Percentiles rank a stretch among this genome's conserved stretches.
phyloP scores from a whole-genome alignment of 1,140 invertebrate genomes.

The Anoplophora glabripennis region DNA sequence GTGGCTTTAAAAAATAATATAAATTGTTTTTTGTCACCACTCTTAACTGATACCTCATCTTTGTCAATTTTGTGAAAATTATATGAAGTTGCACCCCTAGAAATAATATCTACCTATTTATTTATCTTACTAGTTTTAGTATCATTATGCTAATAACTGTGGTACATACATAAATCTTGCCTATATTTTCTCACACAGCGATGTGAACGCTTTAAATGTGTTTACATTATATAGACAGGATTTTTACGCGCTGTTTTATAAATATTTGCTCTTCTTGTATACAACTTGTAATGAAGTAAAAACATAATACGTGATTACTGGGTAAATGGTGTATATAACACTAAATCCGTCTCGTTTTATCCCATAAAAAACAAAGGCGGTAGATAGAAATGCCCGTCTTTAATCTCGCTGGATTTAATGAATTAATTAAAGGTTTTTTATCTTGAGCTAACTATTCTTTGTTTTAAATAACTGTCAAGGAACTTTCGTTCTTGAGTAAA shows the following conservation, averaged over 20 bases:
- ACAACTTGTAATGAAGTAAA: slow-evolving; percentile 31
- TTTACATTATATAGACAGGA: slow-evolving; percentile 24
- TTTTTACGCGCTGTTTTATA: slow-evolving; percentile 30
- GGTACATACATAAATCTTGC: not conserved
- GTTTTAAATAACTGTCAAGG: not conserved
- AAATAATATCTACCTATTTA: no score
- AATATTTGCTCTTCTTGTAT: slow-evolving; percentile 32
- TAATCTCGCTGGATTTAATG: slow-evolving; percentile 8
- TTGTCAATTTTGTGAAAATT: no score
- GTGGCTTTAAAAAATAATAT: no score
- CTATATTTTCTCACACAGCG: slow-evolving; percentile 8
- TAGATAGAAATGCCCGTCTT: slow-evolving; percentile 1
- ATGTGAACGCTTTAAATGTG: slow-evolving; percentile 16
- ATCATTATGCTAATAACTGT: no score
- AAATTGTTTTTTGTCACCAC: no score
- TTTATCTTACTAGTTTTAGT: no score
- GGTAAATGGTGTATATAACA: slow-evolving; percentile 11
- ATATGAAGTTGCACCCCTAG: no score
- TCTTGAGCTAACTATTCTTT: slow-evolving; percentile 6
- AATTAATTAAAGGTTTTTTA: slow-evolving; percentile 8
- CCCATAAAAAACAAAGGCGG: slow-evolving; percentile 14
- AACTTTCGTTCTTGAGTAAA: not conserved
- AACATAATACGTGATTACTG: slow-evolving; percentile 27
- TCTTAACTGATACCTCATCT: no score
- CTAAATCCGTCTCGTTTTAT: slow-evolving; percentile 17